Percentiles rank a stretch among this genome's conserved stretches.
Evolutionary conservation across 1,140 invertebrate species (phyloP).

Genomic region (Lepidostoma basale): DNA sequence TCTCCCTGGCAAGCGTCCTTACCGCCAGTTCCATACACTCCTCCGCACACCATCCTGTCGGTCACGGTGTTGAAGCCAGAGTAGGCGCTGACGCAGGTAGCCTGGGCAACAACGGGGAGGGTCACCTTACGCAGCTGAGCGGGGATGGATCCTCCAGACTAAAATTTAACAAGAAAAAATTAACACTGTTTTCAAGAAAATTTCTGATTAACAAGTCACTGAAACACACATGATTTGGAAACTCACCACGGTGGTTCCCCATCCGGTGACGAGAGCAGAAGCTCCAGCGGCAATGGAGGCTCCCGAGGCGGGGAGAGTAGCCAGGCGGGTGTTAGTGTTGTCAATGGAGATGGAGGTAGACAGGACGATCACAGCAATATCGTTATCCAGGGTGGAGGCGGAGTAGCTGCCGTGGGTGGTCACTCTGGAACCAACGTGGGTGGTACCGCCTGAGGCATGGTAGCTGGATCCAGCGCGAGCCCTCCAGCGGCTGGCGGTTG

Average conservation of each 20-base stretch:
- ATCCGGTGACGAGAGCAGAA: slow-evolving; percentile 52
- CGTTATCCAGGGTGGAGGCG: slow-evolving; percentile 30
- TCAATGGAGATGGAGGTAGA: slow-evolving; percentile 9
- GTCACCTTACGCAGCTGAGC: slow-evolving; percentile 51
- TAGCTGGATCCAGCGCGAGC: slow-evolving; percentile 28
- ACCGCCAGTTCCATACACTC: slow-evolving; percentile 49
- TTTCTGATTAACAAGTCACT: no score
- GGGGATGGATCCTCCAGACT: slow-evolving; percentile 31
- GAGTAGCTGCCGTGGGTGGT: not conserved
- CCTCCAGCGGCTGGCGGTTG: not conserved
- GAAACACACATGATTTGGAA: no score
- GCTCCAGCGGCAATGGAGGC: slow-evolving; percentile 46
- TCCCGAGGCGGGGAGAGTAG: slow-evolving; percentile 20
- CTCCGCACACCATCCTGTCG: slow-evolving; percentile 74
- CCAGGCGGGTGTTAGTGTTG: slow-evolving; percentile 10
- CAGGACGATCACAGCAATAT: slow-evolving; percentile 31
- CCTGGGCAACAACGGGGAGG: slow-evolving; percentile 52
- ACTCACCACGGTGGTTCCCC: slow-evolving; percentile 49
- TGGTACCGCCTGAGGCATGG: not conserved
- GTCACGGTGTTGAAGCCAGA: slow-evolving; percentile 54
- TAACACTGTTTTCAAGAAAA: no score
- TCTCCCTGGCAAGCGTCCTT: slow-evolving; percentile 59
- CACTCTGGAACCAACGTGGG: not conserved
- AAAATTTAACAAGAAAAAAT: no score
- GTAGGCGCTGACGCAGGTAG: slow-evolving; percentile 50